A percentile compares a stretch with the other conserved stretches of the same genome.
Conservation (phyloP, 2,113 vertebrate species). For the Eira barbara region DNA sequence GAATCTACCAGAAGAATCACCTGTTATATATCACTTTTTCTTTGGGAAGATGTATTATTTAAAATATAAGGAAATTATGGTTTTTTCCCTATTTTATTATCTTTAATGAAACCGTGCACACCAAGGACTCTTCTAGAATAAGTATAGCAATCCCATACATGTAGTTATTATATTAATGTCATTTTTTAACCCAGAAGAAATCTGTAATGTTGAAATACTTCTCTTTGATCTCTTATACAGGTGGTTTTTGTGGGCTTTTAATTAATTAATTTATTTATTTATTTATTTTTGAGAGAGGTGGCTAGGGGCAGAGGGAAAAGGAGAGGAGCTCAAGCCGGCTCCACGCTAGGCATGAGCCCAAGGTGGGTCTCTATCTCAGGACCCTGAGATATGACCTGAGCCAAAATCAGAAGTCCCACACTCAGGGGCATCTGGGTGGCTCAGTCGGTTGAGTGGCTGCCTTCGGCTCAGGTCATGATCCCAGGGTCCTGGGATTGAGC, state of each 20-base stretch:
- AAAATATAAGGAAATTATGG: not conserved
- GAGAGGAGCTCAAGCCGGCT: not conserved
- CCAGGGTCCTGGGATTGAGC: no score
- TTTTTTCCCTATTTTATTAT: not conserved
- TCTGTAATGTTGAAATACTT: not conserved
- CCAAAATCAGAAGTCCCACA: not conserved
- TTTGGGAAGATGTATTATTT: not conserved
- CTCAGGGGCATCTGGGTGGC: not conserved
- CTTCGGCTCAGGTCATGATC: no score
- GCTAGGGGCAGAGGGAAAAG: not conserved
- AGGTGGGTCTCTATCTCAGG: not conserved
- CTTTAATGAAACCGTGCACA: not conserved
- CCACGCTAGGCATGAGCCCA: no score
- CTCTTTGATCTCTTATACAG: constrained; percentile 31
- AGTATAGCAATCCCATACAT: not conserved
- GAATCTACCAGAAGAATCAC: not conserved
- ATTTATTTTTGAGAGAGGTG: not conserved
- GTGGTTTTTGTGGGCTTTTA: not conserved
- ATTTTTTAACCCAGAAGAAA: constrained; percentile 33
- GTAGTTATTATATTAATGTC: not conserved
- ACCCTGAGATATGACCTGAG: not conserved
- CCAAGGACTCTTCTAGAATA: not conserved
- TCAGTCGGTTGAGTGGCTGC: no score
- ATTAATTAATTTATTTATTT: not conserved
- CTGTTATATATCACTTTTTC: not conserved